These are phyloP conservation scores for Cataglyphis rosenhaueri DNA, from an alignment of 2,888 invertebrate genomes.

Conservation along the genomic window DNA sequence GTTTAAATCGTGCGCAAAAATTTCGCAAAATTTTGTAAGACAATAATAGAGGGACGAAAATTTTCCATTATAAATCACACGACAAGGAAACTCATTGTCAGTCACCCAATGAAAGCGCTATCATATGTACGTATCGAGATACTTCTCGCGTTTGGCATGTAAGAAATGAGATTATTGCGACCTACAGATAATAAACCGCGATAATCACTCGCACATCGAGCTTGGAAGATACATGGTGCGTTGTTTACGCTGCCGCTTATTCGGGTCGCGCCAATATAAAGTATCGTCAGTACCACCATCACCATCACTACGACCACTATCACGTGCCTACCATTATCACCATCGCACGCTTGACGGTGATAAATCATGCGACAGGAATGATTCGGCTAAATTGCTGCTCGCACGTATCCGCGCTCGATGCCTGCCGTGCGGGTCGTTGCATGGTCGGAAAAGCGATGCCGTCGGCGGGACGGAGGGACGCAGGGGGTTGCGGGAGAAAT, in stretches of 20 bases:
- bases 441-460: slow-evolving; percentile 44
- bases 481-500: neutral
- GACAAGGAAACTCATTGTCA: slow-evolving; percentile 7
- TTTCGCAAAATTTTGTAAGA: neutral
- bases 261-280: slow-evolving; percentile 61
- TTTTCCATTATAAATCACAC: neutral
- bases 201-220: slow-evolving; percentile 44
- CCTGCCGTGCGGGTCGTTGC: slow-evolving; percentile 64
- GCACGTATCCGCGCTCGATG: slow-evolving; percentile 78
- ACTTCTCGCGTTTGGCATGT: slow-evolving; percentile 27
- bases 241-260: slow-evolving; percentile 64
- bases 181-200: slow-evolving; percentile 45
- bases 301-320: slow-evolving; percentile 43
- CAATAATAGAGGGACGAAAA: neutral
- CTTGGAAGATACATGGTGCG: slow-evolving; percentile 66
- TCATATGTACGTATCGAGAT: slow-evolving; percentile 37
- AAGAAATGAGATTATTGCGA: slow-evolving; percentile 56
- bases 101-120: slow-evolving; percentile 23
- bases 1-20: neutral
- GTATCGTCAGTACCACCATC: slow-evolving; percentile 39
- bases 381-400: slow-evolving; percentile 84
- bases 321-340: slow-evolving; percentile 52
- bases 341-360: slow-evolving; percentile 59
- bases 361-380: slow-evolving; percentile 83
- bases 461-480: slow-evolving; percentile 1